Base-by-base conservation (phyloP, 2,797 vertebrate genomes). In the Urosaurus nigricauda region DNA sequence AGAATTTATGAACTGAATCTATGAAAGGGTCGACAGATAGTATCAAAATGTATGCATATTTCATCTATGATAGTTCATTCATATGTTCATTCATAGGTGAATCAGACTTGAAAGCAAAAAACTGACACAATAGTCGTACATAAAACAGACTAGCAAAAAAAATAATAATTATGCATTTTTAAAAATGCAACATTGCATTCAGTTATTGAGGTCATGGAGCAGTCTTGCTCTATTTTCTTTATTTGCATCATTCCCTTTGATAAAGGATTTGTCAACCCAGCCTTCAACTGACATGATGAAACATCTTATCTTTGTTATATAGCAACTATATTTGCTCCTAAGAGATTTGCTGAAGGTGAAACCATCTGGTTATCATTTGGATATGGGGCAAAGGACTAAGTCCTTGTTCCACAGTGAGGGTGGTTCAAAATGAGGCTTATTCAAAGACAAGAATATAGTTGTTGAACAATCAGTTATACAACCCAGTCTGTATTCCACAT, bases 261-360 rank as follows among this genome's bases (percentile, higher is more conserved):
- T 78, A 88, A 84, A 90, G 40, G 24, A 74, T 56, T 4, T 35
- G 51, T 85, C 65, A 14, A 68, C 43, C n/a, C 83, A 87, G 43
- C 81, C 40, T 37, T 58, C 70, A 63, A 29, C 79, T 86, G 84
- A 86, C 82, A 63, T 43, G 9, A 37, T 71, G 88, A 75, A 91
- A 88, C 83, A 71, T 26, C 81, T 89, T 89, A 88, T 87, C 88
- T 89, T 80, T 89, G 86, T 81, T 37, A 11, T 19, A 84, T 51
- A 90, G 79, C 74, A 89, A 88, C 16, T 60, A 87, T 91, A 90
- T 91, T 91, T 93, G 88, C 83, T 90, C 90, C 89, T 90, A 79
- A 85, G 60, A 90, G 79, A 84, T 84, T 19, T 83, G 32, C 43
- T 63, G 58, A 92, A 89, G 88, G 88, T 83, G 92, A 92, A 92